Percentiles rank a stretch among this genome's conserved stretches.
Conservation (phyloP, 2,113 vertebrate genomes). For the Nycticebus coucang region DNA sequence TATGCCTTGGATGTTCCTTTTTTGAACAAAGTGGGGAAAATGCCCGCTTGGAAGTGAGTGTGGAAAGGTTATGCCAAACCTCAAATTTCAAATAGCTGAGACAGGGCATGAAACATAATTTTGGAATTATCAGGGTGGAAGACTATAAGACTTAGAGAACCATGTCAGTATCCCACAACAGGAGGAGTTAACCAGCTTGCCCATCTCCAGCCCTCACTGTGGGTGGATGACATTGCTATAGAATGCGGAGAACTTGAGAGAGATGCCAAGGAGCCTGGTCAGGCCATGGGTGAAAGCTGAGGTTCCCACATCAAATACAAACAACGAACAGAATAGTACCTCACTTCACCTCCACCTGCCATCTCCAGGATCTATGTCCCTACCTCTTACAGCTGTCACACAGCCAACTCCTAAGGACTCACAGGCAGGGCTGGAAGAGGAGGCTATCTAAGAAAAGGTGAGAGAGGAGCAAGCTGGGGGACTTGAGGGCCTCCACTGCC, state of each 20-base stretch:
- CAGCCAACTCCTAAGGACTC: neutral
- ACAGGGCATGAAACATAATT: neutral
- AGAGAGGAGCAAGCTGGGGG: neutral
- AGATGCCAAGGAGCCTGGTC: neutral
- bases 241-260: neutral
- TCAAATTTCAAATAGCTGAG: neutral
- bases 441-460: neutral
- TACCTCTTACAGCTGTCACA: neutral
- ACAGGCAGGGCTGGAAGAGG: neutral
- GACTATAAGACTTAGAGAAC: neutral
- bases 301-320: neutral
- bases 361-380: neutral
- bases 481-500: neutral
- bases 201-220: neutral
- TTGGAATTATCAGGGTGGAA: neutral
- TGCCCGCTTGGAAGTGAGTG: neutral
- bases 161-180: neutral
- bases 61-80: neutral
- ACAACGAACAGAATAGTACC: too few relatives aligned
- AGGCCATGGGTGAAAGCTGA: neutral
- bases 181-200: neutral
- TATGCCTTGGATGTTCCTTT: neutral
- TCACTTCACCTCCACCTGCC: neutral
- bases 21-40: neutral
- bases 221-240: neutral